Conservation (phyloP, 2,888 invertebrate species). For the Diplolepis rosae region DNA sequence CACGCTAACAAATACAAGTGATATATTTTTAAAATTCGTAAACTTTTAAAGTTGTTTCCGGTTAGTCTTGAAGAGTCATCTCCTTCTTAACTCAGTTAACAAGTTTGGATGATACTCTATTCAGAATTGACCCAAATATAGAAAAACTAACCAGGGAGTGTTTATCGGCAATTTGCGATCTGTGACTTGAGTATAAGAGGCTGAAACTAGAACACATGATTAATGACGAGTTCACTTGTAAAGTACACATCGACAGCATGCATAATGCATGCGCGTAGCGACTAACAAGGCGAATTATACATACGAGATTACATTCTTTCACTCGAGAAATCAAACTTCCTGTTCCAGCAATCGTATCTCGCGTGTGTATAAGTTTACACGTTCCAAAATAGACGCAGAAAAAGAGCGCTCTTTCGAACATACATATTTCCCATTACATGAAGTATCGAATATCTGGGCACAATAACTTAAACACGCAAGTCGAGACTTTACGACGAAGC, state of each 20-base stretch:
- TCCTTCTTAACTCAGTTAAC: too few species aligned
- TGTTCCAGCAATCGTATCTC: neutral
- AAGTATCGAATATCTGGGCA: neutral
- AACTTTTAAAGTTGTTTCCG: too few species aligned
- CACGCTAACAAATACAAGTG: too few species aligned
- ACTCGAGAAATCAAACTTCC: constrained; percentile 2
- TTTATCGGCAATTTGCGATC: neutral
- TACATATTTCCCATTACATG: constrained; percentile 7
- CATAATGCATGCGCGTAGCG: neutral
- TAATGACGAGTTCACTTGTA: neutral
- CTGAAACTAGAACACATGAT: neutral
- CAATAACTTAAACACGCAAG: constrained; percentile 9
- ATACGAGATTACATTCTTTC: neutral
- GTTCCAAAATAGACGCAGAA: neutral
- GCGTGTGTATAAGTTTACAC: neutral
- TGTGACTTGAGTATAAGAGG: neutral
- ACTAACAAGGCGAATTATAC: constrained; percentile 6
- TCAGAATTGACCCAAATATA: neutral
- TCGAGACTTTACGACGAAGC: neutral
- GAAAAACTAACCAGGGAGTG: neutral
- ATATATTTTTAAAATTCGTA: too few species aligned
- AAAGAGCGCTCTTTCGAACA: neutral
- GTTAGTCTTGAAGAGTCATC: too few species aligned
- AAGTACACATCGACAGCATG: neutral
- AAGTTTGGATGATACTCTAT: neutral